Evolutionary conservation across 2,797 vertebrate genomes (phyloP).

Genomic region (Miichthys miiuy): DNA sequence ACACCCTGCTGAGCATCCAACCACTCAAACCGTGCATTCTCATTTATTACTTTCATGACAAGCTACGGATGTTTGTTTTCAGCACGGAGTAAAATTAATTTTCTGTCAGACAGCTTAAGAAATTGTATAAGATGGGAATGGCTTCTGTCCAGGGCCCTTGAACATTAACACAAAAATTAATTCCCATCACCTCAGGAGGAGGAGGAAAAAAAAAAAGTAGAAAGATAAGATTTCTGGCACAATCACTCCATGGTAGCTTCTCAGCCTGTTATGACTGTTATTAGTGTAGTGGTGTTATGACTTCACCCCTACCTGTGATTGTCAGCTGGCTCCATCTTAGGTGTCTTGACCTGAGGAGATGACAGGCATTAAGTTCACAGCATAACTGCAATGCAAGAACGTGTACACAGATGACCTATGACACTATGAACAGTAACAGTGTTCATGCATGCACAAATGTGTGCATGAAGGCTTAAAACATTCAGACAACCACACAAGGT

Average conservation of each 20-base stretch:
- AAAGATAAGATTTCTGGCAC: conserved; percentile 17
- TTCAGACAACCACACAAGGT: not conserved
- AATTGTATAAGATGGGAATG: conserved; percentile 52
- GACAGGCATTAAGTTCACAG: not conserved
- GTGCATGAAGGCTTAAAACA: not conserved
- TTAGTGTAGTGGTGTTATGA: conserved; percentile 29
- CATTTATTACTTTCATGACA: conserved; percentile 71
- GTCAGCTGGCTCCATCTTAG: conserved; percentile 59
- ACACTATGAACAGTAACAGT: not conserved
- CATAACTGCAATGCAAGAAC: not conserved
- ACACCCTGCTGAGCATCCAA: conserved; percentile 52
- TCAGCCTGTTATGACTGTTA: conserved; percentile 27
- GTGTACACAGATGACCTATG: not conserved
- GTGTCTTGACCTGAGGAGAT: conserved; percentile 62
- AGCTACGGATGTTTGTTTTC: conserved; percentile 60
- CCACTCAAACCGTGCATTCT: conserved; percentile 50
- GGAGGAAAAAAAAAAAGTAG: not conserved
- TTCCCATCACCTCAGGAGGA: conserved; percentile 68
- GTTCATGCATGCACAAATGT: not conserved
- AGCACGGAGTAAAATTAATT: conserved; percentile 69
- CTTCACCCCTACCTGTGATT: conserved; percentile 65
- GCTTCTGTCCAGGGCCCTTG: conserved; percentile 53
- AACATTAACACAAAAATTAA: conserved; percentile 68
- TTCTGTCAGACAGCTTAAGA: conserved; percentile 59
- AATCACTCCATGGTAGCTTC: conserved; percentile 1